Base-by-base conservation (phyloP, 1,140 invertebrate species). In the Protaetia brevitarsis region DNA sequence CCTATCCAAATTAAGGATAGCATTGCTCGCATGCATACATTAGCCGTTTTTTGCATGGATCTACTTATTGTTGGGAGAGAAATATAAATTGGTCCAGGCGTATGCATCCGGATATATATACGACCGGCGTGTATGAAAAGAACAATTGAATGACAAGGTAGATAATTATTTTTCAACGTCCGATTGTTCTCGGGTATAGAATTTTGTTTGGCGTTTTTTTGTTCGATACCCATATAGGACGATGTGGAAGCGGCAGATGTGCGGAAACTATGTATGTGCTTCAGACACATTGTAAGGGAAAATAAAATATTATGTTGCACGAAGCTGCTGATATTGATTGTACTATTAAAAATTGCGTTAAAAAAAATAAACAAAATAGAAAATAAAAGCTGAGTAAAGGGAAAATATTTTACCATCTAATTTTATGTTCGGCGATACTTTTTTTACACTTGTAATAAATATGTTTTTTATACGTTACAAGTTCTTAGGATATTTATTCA, bases 101-200 rank as follows among this genome's bases (percentile, higher is more conserved):
- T 51, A 19, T 21, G 19, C 19, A 23, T 51, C 41, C 19, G 19
- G 41, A 51, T 51, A 51, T 3, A 51, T 51, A 23, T n/a, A n/a
- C n/a, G n/a, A n/a, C n/a, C n/a, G 41, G 19, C 11, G 13, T 19
- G 19, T 23, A 51, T 19, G 13, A 51, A 19, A 19, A 51, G 41
- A 51, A 51, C 41, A 51, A 51, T 51, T 51, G 41, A 5, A 16
- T 51, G 41, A 23, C 41, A 51, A 23, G 26, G 26, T 19, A 51
- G 41, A 51, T 51, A 51, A 51, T 51, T 51, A 51, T 51, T 51
- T 51, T 51, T 51, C 16, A 51, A 10, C n/a, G 41, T 51, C 26
- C 16, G 3, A 19, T 51, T 51, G 41, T 51, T 51, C 41, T 51
- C 41, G 19, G 13, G 41, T 51, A 51, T 51, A 21, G 19, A 21